Evolutionary conservation across 2,888 invertebrate genomes (phyloP).

Genomic region (Agrilus mali): DNA sequence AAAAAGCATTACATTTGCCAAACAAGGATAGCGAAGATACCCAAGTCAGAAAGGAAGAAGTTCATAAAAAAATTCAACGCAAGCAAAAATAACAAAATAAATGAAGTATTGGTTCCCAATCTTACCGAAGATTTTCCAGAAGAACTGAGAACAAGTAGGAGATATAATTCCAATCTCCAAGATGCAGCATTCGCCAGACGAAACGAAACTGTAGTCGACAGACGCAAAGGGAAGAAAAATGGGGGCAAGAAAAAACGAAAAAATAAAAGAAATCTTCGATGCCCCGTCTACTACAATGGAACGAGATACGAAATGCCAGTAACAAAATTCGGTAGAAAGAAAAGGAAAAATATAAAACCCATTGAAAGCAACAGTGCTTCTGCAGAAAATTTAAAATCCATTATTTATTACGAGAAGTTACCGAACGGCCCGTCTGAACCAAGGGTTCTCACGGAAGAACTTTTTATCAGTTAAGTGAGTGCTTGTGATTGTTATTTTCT

Average conservation of each 20-base stretch:
- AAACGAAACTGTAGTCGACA: conserved; percentile 12
- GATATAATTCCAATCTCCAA: conserved; percentile 3
- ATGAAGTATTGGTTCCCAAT: conserved; percentile 40
- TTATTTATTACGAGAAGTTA: conserved; percentile 41
- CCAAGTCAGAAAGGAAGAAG: conserved; percentile 37
- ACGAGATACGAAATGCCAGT: conserved; percentile 8
- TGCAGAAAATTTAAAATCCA: conserved; percentile 37
- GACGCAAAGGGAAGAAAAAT: conserved; percentile 11
- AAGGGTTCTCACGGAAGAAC: conserved; percentile 43
- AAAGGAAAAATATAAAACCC: conserved; percentile 36
- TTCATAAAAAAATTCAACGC: conserved; percentile 37
- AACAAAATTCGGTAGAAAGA: conserved; percentile 30
- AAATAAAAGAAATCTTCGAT: conserved; percentile 24
- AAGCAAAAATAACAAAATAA: conserved; percentile 35
- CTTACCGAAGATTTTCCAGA: conserved; percentile 14
- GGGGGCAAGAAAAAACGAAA: conserved; percentile 32
- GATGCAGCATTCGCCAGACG: conserved; percentile 18
- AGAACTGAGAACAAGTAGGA: conserved; percentile 6
- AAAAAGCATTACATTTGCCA: conserved; percentile 60
- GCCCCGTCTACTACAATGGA: conserved; percentile 7
- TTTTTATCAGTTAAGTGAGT: conserved; percentile 15
- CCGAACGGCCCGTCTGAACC: conserved; percentile 45
- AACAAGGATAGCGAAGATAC: conserved; percentile 41
- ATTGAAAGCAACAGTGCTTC: conserved; percentile 23
- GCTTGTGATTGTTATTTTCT: too few relatives aligned